Percentiles rank a stretch among this genome's conserved stretches.
Conservation (phyloP, 2,888 invertebrate genomes). For the Polydrusus tereticollis region DNA sequence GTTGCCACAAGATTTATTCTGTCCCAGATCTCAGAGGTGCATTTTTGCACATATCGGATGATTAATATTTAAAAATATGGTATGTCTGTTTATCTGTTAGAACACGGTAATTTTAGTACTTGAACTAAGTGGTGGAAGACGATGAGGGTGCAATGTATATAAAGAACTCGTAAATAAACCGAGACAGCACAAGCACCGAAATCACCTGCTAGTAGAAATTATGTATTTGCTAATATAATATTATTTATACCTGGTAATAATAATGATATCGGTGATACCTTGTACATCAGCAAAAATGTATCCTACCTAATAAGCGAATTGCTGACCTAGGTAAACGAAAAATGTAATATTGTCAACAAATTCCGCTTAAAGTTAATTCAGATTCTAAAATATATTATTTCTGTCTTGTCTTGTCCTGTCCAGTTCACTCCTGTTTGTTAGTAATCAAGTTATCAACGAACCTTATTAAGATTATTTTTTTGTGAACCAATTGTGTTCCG, state of each 20-base stretch:
- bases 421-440: conserved; percentile 20
- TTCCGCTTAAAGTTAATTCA: not conserved
- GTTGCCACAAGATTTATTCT: not conserved
- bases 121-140: too few relatives aligned
- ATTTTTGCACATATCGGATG: not conserved
- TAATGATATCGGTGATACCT: not conserved
- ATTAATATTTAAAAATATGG: too few relatives aligned
- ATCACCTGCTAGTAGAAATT: too few relatives aligned
- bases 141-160: too few relatives aligned
- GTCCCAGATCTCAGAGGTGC: not conserved
- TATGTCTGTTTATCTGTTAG: too few relatives aligned
- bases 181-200: too few relatives aligned
- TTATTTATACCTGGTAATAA: not conserved
- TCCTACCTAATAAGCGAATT: not conserved
- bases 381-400: conserved; percentile 21
- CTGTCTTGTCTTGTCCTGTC: not conserved
- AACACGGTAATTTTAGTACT: too few relatives aligned
- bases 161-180: too few relatives aligned
- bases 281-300: not conserved
- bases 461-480: not conserved
- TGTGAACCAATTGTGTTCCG: conserved; percentile 4
- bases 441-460: conserved; percentile 4
- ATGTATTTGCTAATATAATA: too few relatives aligned
- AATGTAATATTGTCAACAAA: not conserved
- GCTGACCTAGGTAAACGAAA: conserved; percentile 17